Evolutionary conservation across 2,888 invertebrate species (phyloP), one percentile per base, ranked within the genome.

Genomic region (Drosophila ustulata): DNA sequence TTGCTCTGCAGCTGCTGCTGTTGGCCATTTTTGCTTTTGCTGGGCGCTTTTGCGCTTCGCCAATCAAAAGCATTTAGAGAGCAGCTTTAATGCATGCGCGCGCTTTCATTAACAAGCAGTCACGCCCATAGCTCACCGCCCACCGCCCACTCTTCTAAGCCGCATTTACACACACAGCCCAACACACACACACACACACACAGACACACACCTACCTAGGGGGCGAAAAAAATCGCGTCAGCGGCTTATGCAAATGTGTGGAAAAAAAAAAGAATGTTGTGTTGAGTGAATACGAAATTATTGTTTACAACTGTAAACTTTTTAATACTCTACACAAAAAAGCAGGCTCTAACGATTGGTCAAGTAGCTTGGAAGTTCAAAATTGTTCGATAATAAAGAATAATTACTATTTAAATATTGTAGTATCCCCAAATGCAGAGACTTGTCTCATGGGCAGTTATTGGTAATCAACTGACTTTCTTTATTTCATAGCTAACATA

Each of bases 271-370:
- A 47, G 71, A 80, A 73, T 82, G 75, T 65, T 80, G 87, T 86
- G 86, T 82, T 86, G 89, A 85, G 89, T 89, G 86, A 86, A 89
- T 89, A 79, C 89, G 71, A 89, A 86, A 86, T 86, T 89, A 86
- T 88, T 86, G 86, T 89, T 86, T 85, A 86, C 86, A 86, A 82
- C 88, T 78, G 86, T 82, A 82, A 82, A 87, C 82, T 82, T 87
- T 81, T 71, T 39, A 32, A 82, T 68, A 57, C 66, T 18, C 74
- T 78, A 25, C 23, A 45, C 30, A 26, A 9, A 18, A 7, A 0
- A 0, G 3, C 3, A 26, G 50, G 32, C 6, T 9, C 11, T 23
- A 5, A 32, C 23, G 49, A 34, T 46, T 41, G 7, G 18, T 9
- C 28, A 23, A 7, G 3, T 26, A 18, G 13, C 18, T 47, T 34